Evolutionary conservation across 1,140 invertebrate genomes (phyloP).

Genomic region (Zeugodacus cucurbitae): DNA sequence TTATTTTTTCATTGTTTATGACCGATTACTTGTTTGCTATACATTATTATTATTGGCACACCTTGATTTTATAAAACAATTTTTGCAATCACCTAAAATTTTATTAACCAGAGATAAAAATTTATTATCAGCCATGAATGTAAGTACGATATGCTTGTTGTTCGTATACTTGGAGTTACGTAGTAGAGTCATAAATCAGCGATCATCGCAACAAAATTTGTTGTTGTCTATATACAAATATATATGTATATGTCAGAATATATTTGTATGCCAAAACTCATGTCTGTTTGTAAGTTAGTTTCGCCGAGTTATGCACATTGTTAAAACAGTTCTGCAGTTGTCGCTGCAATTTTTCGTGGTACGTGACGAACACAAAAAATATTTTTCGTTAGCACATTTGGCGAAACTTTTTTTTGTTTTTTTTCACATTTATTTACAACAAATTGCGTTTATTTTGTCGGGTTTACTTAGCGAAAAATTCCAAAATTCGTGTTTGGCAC

Average conservation of each 20-base stretch:
- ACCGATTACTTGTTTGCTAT: not conserved
- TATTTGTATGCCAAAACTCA: not conserved
- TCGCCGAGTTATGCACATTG: not conserved
- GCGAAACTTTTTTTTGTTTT: not conserved
- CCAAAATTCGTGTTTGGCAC: not conserved
- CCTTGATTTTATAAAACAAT: not conserved
- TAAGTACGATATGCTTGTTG: not conserved
- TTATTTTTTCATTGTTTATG: no score
- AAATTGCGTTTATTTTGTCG: not conserved
- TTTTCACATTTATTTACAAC: not conserved
- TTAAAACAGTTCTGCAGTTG: not conserved
- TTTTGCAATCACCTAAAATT: not conserved
- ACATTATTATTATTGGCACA: no score
- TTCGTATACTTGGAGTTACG: not conserved
- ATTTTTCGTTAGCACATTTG: not conserved
- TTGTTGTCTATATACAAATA: not conserved
- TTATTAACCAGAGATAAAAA: not conserved
- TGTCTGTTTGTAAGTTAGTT: not conserved
- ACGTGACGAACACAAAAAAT: constrained; percentile 2
- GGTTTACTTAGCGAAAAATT: not conserved
- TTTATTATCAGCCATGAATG: not conserved
- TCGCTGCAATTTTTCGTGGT: not conserved
- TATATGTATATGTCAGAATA: not conserved
- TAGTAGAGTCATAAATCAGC: not conserved
- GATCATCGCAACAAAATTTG: not conserved